Conservation (phyloP, 2,888 invertebrate species). For the Anorthoa munda region DNA sequence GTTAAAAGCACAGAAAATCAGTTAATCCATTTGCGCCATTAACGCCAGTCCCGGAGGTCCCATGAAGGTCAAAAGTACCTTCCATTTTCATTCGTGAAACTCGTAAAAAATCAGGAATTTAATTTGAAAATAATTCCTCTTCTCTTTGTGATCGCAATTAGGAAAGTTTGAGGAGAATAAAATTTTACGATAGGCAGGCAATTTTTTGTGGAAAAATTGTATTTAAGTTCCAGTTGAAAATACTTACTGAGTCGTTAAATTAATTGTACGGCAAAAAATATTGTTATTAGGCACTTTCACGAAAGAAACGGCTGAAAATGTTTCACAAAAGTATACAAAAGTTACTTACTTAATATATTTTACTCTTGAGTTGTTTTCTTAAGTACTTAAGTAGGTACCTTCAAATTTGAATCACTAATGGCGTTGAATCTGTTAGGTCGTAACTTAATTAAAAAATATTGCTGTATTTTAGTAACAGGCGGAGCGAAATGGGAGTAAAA, state of each 20-base stretch:
- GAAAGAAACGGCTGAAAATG: conserved; percentile 39
- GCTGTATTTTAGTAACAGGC: conserved; percentile 9
- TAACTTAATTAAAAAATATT: conserved; percentile 43
- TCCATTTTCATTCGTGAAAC: conserved; percentile 44
- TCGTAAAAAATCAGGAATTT: conserved; percentile 69
- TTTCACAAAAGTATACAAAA: conserved; percentile 47
- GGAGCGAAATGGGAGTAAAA: background rate
- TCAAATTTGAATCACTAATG: conserved; percentile 53
- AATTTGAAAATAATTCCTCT: conserved; percentile 63
- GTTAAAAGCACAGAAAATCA: conserved; percentile 21
- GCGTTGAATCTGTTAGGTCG: conserved; percentile 37
- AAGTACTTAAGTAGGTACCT: conserved; percentile 48
- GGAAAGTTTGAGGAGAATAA: conserved; percentile 53
- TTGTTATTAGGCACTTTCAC: conserved; percentile 45
- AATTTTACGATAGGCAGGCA: conserved; percentile 51
- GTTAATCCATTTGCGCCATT: conserved; percentile 39
- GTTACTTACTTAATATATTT: conserved; percentile 48
- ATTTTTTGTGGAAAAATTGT: conserved; percentile 45
- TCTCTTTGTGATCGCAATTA: conserved; percentile 63
- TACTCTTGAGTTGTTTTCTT: conserved; percentile 47
- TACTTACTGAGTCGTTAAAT: conserved; percentile 57
- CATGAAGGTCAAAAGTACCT: conserved; percentile 50
- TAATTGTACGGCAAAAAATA: conserved; percentile 51
- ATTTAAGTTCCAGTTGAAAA: conserved; percentile 43
- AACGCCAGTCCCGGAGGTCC: conserved; percentile 32